Conservation (phyloP, 1,140 invertebrate genomes). For the Drosophila sulfurigaster region DNA sequence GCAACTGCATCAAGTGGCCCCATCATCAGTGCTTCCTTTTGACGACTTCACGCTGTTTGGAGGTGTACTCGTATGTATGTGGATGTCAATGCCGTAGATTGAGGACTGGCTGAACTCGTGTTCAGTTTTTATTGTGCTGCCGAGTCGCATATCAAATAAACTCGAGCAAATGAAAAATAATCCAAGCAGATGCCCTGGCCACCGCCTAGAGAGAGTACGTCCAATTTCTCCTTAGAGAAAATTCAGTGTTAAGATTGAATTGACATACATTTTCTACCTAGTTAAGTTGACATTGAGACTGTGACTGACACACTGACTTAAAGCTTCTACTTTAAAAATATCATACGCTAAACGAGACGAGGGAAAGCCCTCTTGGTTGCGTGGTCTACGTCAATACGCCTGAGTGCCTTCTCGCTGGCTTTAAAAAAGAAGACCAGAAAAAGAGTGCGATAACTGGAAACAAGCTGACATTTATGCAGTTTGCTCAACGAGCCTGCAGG, state of each 20-base stretch:
- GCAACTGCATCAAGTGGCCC: conserved; percentile 44
- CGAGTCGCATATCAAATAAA: conserved; percentile 68
- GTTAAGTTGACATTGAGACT: conserved; percentile 68
- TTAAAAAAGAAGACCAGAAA: conserved; percentile 27
- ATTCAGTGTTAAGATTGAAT: conserved; percentile 35
- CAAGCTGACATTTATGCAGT: conserved; percentile 83
- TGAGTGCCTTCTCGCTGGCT: conserved; percentile 58
- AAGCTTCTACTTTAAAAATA: conserved; percentile 47
- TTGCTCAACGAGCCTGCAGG: conserved; percentile 76
- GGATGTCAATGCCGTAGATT: conserved; percentile 7
- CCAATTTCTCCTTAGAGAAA: conserved; percentile 13
- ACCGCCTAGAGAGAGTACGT: not conserved
- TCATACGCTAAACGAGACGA: conserved; percentile 1
- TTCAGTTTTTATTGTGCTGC: conserved; percentile 45
- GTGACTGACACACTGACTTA: conserved; percentile 36
- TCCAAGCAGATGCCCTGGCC: conserved; percentile 43
- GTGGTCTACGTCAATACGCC: conserved; percentile 62
- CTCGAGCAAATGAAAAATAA: conserved; percentile 69
- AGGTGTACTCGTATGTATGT: conserved; percentile 39
- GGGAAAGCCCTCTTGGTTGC: conserved; percentile 22
- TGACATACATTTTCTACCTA: conserved; percentile 61
- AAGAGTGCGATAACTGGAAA: conserved; percentile 80
- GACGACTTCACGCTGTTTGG: conserved; percentile 52
- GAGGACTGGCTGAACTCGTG: conserved; percentile 27
- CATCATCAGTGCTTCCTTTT: conserved; percentile 52